Conservation (phyloP, 2,797 vertebrate species). For the Sarcophilus harrisii region DNA sequence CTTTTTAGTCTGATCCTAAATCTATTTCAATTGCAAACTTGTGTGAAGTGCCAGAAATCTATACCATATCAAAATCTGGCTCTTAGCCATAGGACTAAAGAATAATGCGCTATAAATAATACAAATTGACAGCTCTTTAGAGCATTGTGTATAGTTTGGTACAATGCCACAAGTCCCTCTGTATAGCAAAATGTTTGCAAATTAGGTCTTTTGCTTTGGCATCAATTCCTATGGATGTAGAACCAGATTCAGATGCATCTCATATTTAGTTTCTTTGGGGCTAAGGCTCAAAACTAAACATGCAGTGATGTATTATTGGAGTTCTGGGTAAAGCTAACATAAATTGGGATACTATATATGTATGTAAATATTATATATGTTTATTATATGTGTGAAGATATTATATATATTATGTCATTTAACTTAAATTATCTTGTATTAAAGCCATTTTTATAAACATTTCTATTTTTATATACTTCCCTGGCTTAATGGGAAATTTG, state of each 20-base stretch:
- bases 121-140: constrained; percentile 7
- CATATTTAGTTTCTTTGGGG: background rate
- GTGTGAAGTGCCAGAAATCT: constrained; percentile 10
- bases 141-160: background rate
- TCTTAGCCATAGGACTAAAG: background rate
- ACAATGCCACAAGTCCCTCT: constrained; percentile 5
- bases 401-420: background rate
- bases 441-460: background rate
- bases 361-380: constrained; percentile 5
- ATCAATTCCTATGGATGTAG: background rate
- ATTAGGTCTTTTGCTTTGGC: background rate
- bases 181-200: background rate
- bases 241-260: background rate
- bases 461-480: background rate
- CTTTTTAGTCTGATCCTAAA: background rate
- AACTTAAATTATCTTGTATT: background rate
- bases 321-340: background rate
- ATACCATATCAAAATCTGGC: constrained; percentile 31
- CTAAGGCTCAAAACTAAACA: background rate
- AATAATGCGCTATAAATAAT: constrained; percentile 2
- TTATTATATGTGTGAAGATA: constrained; percentile 1
- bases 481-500: background rate
- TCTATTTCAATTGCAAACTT: background rate
- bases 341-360: background rate
- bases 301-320: background rate